Conservation (phyloP, 2,888 invertebrate species). For the Eupithecia pulchellata region DNA sequence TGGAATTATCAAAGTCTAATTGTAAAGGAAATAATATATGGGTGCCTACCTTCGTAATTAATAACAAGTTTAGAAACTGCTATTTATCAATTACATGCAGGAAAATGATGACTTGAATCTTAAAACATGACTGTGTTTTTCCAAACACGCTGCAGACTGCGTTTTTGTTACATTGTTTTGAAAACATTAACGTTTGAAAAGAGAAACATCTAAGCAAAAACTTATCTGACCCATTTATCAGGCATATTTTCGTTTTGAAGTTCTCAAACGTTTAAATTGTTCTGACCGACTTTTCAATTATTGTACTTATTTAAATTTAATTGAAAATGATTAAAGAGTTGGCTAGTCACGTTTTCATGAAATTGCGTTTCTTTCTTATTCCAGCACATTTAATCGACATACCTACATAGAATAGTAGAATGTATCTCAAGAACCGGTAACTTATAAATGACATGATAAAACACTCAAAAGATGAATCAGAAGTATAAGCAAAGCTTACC, state of each 20-base stretch:
- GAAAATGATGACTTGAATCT: background rate
- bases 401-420: background rate
- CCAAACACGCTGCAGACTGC: background rate
- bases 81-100: slow-evolving; percentile 4
- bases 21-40: slow-evolving; percentile 2
- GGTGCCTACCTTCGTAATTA: background rate
- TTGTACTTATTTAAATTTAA: background rate
- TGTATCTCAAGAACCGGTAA: no score
- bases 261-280: background rate
- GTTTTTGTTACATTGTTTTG: background rate
- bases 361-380: background rate
- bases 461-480: background rate
- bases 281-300: background rate
- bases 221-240: background rate
- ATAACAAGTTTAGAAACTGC: background rate
- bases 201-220: background rate
- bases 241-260: background rate
- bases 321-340: background rate
- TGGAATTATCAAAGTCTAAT: slow-evolving; percentile 1
- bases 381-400: background rate
- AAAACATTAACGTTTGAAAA: background rate
- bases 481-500: background rate
- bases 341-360: background rate
- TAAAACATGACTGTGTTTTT: background rate
- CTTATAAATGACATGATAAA: no score